Evolutionary conservation across 2,888 invertebrate species (phyloP), one percentile per base, ranked within the genome.

Genomic region (Entomobrya proxima): DNA sequence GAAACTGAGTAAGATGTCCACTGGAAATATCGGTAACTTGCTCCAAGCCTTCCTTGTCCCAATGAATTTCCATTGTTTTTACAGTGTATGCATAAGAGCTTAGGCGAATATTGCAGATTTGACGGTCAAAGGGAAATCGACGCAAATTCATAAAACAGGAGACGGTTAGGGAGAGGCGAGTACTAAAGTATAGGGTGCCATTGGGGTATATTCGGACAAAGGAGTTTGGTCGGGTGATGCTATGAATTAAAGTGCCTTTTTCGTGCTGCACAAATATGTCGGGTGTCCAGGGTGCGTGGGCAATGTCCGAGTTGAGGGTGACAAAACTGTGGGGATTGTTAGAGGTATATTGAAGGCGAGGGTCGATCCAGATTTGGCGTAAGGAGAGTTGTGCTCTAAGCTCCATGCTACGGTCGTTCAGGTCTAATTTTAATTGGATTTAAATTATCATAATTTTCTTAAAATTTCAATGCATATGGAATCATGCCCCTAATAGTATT

Each of bases 341-440:
- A 7, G 67, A 74, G 24, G 35, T 15, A 24, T 55, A 87, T 9
- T 37, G 4, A 0, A 87, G 72, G 3, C 87, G 69, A 2, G 30
- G 30, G 24, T 87, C 87, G 0, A 13, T 24, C 87, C 87, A 87
- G n/a, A 27, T 69, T 52, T 83, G 83, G 3, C 86, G 75, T 1
- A 87, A 18, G 0, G 83, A 61, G 2, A 87, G 47, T 61, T 87
- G 87, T 2, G 40, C 18, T 13, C 72, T 86, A 7, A 84, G 13
- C 30, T 88, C 86, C 88, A 88, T 88, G n/a, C 52, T 79, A 15
- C 30, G 37, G n/a, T 88, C 88, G 50, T 88, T 81, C 27, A 88
- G 61, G 7, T 7, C 21, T 24, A 83, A 86, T 30, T 44, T 69
- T 24, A 67, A 27, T 7, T 3, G 21, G 4, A 44, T 15, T 27